phyloP scores from a whole-genome alignment of 2,113 vertebrate genomes.

The Argyrosomus japonicus region DNA sequence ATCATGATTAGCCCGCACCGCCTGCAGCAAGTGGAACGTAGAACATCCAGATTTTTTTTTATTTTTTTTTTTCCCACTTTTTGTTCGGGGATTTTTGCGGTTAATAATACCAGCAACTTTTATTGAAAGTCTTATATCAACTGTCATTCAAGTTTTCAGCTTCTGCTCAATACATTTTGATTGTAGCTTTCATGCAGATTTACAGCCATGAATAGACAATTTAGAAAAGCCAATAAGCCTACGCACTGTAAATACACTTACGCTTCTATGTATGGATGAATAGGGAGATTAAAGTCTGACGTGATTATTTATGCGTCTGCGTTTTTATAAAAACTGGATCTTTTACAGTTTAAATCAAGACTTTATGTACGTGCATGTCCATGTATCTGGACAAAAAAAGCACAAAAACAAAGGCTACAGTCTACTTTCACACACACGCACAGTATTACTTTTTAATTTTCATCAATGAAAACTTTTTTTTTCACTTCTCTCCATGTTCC shows the following conservation, averaged over 20 bases:
- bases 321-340: background rate
- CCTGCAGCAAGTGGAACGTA: conserved; percentile 47
- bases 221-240: conserved; percentile 17
- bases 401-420: background rate
- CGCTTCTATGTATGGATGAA: background rate
- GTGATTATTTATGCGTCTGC: background rate
- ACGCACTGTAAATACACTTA: background rate
- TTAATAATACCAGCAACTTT: conserved; percentile 37
- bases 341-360: background rate
- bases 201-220: conserved; percentile 37
- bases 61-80: background rate
- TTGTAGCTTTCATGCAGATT: conserved; percentile 50
- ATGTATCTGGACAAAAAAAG: background rate
- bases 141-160: conserved; percentile 48
- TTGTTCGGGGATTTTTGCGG: conserved; percentile 42
- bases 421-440: background rate
- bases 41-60: conserved; percentile 29
- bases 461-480: background rate
- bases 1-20: conserved; percentile 60
- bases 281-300: background rate
- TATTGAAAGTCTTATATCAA: conserved; percentile 46
- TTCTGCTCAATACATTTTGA: conserved; percentile 28
- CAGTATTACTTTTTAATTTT: background rate
- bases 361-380: background rate
- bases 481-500: background rate